These are phyloP conservation scores for Drosophila melanosoma DNA, from an alignment of 2,888 invertebrate genomes.

Conservation along the genomic window DNA sequence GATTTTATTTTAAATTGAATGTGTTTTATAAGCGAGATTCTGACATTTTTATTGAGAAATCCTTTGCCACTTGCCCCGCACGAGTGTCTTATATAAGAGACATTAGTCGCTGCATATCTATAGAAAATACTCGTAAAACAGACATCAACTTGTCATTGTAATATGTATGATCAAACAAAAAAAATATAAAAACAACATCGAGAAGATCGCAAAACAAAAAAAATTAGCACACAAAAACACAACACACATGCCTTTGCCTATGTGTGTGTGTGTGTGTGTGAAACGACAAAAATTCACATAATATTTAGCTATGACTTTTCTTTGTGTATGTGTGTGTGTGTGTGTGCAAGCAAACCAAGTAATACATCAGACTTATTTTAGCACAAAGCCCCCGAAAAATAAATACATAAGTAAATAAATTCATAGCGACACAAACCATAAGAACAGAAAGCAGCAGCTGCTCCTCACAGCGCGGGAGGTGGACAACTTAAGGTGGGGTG, in stretches of 20 bases:
- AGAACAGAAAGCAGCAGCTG: constrained; percentile 60
- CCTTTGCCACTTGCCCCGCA: constrained; percentile 38
- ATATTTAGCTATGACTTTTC: constrained; percentile 46
- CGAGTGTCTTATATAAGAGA: constrained; percentile 38
- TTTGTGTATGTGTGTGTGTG: constrained; percentile 35
- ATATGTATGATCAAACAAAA: constrained; percentile 69
- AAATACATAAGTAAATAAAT: constrained; percentile 70
- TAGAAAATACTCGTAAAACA: constrained; percentile 43
- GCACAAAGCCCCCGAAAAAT: constrained; percentile 73
- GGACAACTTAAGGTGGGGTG: constrained; percentile 3
- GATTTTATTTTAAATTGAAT: constrained; percentile 18
- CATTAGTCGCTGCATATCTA: constrained; percentile 19
- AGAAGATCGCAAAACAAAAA: constrained; percentile 67
- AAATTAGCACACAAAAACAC: constrained; percentile 49
- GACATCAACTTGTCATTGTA: constrained; percentile 56
- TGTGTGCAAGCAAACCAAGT: constrained; percentile 61
- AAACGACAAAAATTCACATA: constrained; percentile 59
- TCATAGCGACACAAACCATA: constrained; percentile 33
- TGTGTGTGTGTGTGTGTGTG: not conserved
- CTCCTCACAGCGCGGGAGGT: not conserved
- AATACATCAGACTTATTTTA: constrained; percentile 78
- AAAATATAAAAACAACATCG: constrained; percentile 41
- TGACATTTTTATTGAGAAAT: constrained; percentile 44
- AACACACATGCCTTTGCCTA: constrained; percentile 6
- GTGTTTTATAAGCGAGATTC: constrained; percentile 1